Percentiles rank a stretch among this genome's conserved stretches.
Evolutionary conservation across 1,140 invertebrate genomes (phyloP).

Genomic region (Drosophila quadrilineata): DNA sequence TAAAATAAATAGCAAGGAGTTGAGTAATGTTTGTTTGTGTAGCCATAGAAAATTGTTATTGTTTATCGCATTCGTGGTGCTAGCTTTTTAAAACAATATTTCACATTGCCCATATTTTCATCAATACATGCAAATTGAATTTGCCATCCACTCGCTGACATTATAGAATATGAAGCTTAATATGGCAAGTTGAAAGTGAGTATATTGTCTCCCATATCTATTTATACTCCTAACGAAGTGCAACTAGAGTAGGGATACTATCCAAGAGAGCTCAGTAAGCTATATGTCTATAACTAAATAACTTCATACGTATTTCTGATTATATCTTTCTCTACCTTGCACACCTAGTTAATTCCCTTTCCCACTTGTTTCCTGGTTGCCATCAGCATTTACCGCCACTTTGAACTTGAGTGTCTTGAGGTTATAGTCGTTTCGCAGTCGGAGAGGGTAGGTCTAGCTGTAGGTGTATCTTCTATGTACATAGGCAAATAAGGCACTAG

Average conservation of each 20-base stretch:
- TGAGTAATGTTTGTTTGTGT: too few relatives aligned
- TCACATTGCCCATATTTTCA: conserved; percentile 5
- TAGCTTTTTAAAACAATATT: conserved; percentile 3
- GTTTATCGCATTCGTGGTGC: neutral
- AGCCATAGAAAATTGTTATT: neutral
- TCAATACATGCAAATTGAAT: conserved; percentile 22
- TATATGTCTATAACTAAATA: conserved; percentile 52
- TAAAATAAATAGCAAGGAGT: neutral
- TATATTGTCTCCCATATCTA: conserved; percentile 5
- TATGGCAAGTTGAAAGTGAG: neutral
- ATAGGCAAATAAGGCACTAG: conserved; percentile 46
- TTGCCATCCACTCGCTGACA: neutral
- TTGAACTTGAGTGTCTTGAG: conserved; percentile 31
- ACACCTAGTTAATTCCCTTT: conserved; percentile 42
- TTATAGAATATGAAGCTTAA: neutral
- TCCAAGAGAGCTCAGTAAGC: neutral
- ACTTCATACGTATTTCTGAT: neutral
- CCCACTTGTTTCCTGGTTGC: conserved; percentile 15
- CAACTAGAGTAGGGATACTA: conserved; percentile 14
- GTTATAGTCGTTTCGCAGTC: neutral
- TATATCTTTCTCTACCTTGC: neutral
- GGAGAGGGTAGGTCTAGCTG: neutral
- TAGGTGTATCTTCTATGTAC: neutral
- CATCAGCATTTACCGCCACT: conserved; percentile 15
- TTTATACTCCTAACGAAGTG: conserved; percentile 32